Base-by-base conservation (phyloP, 1,140 invertebrate genomes). In the Orius insidiosus region DNA sequence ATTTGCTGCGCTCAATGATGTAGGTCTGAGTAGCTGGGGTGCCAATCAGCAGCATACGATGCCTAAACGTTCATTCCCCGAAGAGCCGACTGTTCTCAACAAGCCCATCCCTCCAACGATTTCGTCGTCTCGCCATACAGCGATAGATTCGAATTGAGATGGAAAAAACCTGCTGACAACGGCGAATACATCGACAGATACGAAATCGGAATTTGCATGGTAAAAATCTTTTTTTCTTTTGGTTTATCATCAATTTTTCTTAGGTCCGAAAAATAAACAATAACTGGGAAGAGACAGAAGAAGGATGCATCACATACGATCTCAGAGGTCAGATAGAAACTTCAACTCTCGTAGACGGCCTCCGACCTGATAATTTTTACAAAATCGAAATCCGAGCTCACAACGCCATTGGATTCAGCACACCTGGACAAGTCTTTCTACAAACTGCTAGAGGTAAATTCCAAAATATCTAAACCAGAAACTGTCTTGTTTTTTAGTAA, bases 131-230 rank as follows among this genome's bases (percentile, higher is more conserved):
- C 71, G 8, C 61, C 70, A 24, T 87, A 74, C 61, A 74, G 72
- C 18, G 75, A 85, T 63, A 74, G 75, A 55, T 88, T 77, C 59
- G 78, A 88, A 58, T 56, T 89, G 1, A 68, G 73, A 55, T 93
- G 87, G 86, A 74, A 70, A 46, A 73, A 78, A 31, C 85, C 86
- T 0, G 72, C 75, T 9, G 79, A 92, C 58, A 93, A 93, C 63
- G 88, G 88, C 2, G 81, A 86, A 63, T 76, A 75, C 2, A 90
- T 94, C 55, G 77, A 87, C 54, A 66, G 67, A 56, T 94, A 89
- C 63, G 67, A 78, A 59, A 72, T 94, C 40, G 76, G 68, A 55
- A 85, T 78, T 58, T 88, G 84, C 59, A 70, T 72, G 53, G 83
- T 85, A 68, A 74, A 74, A 70, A 35, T 8, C 5, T 4, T 40